phyloP scores from a whole-genome alignment of 2,888 invertebrate genomes.

The Diloba caeruleocephala region DNA sequence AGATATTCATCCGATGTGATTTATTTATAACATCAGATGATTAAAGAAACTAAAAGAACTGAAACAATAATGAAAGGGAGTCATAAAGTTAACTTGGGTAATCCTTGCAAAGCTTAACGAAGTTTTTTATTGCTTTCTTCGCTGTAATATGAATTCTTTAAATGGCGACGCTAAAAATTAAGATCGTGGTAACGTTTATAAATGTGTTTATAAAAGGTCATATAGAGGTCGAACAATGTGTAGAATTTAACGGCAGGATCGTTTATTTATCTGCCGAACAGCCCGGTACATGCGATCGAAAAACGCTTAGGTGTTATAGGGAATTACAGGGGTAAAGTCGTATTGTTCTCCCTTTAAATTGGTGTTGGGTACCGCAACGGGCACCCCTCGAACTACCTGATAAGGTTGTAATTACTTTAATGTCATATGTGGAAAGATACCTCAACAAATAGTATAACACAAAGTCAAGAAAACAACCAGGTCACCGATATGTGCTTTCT shows the following conservation, averaged over 20 bases:
- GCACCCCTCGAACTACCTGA: conserved; percentile 34
- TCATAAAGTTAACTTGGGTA: conserved; percentile 52
- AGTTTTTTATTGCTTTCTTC: conserved; percentile 52
- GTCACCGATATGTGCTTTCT: not conserved
- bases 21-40: conserved; percentile 1
- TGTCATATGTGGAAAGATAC: conserved; percentile 21
- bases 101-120: conserved; percentile 50
- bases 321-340: conserved; percentile 61
- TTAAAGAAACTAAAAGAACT: conserved; percentile 36
- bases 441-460: conserved; percentile 10
- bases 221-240: conserved; percentile 59
- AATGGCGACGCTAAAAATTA: conserved; percentile 47
- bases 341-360: conserved; percentile 65
- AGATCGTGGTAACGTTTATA: conserved; percentile 36
- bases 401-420: conserved; percentile 45
- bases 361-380: conserved; percentile 55
- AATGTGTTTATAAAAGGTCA: conserved; percentile 51
- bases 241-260: conserved; percentile 53
- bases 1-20: not conserved
- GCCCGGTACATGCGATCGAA: conserved; percentile 64
- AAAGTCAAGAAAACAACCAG: conserved; percentile 6
- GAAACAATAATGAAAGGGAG: conserved; percentile 51
- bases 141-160: conserved; percentile 53
- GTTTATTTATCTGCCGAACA: conserved; percentile 64
- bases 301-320: conserved; percentile 68